Percentiles rank a stretch among this genome's conserved stretches.
These are phyloP conservation scores for Theretra japonica DNA, from an alignment of 2,888 invertebrate genomes.

Conservation along the genomic window DNA sequence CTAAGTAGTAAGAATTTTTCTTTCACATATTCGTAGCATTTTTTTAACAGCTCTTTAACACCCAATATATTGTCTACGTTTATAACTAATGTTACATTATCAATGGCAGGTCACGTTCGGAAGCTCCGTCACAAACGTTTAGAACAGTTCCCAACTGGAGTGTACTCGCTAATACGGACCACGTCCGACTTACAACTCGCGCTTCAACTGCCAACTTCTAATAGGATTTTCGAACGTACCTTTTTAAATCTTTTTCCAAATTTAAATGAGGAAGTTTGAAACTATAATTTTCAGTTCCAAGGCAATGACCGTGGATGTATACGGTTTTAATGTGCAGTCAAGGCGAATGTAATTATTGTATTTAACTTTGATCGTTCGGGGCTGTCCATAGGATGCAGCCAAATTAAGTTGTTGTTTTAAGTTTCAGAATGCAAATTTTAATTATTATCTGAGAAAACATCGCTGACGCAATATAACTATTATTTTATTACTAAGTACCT, in stretches of 20 bases:
- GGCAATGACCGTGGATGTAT: background rate
- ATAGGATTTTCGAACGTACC: constrained; percentile 17
- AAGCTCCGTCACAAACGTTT: constrained; percentile 70
- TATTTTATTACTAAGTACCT: too few relatives aligned
- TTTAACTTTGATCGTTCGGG: too few relatives aligned
- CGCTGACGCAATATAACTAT: too few relatives aligned
- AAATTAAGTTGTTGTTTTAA: background rate
- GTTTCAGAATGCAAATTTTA: background rate
- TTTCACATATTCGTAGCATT: too few relatives aligned
- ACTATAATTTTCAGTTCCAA: background rate
- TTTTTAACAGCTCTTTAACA: too few relatives aligned
- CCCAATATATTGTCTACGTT: too few relatives aligned
- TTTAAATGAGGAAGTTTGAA: background rate
- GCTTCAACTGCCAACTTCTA: constrained; percentile 15
- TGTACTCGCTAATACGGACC: constrained; percentile 64
- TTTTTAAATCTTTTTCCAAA: constrained; percentile 1
- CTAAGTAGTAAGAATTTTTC: too few relatives aligned
- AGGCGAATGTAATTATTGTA: background rate
- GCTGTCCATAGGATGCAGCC: too few relatives aligned
- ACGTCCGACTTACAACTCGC: constrained; percentile 14
- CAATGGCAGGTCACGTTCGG: constrained; percentile 64
- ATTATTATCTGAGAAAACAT: background rate
- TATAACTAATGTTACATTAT: constrained; percentile 42
- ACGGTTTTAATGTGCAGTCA: background rate
- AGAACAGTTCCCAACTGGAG: constrained; percentile 65